Base-by-base conservation (phyloP, 2,888 invertebrate species). In the Sthenelais limicola region DNA sequence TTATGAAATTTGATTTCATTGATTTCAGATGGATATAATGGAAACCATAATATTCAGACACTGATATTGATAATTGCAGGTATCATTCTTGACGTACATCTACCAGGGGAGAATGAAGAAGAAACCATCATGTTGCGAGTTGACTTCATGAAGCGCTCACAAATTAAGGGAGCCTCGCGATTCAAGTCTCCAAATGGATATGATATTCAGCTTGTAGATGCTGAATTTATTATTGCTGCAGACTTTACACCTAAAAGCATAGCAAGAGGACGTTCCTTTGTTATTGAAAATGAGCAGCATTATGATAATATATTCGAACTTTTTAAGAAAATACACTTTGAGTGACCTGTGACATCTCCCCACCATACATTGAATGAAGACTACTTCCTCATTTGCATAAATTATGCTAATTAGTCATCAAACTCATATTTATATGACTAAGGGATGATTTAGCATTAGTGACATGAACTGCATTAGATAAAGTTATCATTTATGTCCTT, bases 161-260 rank as follows among this genome's bases (percentile, higher is more conserved):
- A 56, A 32, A 33, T 26, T 12, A 52, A 52, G 15, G 52, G 52
- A 3, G 2, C 52, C 1, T 26, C 24, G 5, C 3, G 52, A 15
- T 52, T 56, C 56, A 56, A 56, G 32, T 1, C 28, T 21, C 56
- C 56, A 4, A 56, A 18, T 56, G 56, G 56, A 1, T 33, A 32
- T n/a, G 56, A 56, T 21, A 21, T 56, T 5, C 56, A 56, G 18
- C 2, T 30, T 3, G 56, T 56, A 2, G 56, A 56, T 1, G 7
- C 28, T 7, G 30, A 56, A n/a, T 56, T 56, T 24, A 32, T 56
- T 4, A 2, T 56, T 4, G 28, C 56, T 24, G 33, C 56, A 1
- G 30, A 56, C 30, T 56, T 56, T 24, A 18, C 9, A 4, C 56
- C 56, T 9, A 4, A 15, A 32, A 2, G 30, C 30, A 56, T 28